Percentiles rank a stretch among this genome's conserved stretches.
Conservation (phyloP, 2,888 invertebrate species). For the Lithodes maja region DNA sequence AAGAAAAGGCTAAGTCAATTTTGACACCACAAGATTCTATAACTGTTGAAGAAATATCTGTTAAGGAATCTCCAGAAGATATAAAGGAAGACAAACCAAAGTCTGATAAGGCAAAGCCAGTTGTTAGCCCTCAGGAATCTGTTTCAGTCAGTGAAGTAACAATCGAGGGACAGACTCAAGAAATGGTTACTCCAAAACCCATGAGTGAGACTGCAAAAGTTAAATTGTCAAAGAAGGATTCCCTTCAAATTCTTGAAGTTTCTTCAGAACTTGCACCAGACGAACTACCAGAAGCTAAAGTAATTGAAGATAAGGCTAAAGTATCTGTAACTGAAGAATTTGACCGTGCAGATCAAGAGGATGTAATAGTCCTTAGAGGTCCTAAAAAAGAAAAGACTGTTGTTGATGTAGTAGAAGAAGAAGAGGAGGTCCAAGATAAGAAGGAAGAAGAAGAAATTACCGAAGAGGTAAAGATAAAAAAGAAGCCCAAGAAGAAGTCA, state of each 20-base stretch:
- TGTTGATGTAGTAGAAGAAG: conserved; percentile 65
- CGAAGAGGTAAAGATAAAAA: conserved; percentile 38
- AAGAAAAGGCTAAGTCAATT: conserved; percentile 36
- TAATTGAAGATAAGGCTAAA: conserved; percentile 50
- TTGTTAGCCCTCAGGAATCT: conserved; percentile 51
- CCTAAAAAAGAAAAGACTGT: conserved; percentile 53
- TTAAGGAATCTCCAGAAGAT: conserved; percentile 40
- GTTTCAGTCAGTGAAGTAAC: conserved; percentile 55
- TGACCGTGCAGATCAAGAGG: conserved; percentile 69
- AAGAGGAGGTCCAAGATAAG: conserved; percentile 65
- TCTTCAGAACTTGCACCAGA: conserved; percentile 58
- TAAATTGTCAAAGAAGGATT: conserved; percentile 48
- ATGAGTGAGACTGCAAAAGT: conserved; percentile 46
- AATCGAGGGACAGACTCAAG: conserved; percentile 57
- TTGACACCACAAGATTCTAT: conserved; percentile 37
- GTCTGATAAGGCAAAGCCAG: conserved; percentile 41
- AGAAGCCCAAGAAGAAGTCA: conserved; percentile 35
- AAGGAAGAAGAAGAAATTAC: conserved; percentile 26
- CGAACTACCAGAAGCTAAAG: conserved; percentile 42
- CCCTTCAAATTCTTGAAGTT: conserved; percentile 49
- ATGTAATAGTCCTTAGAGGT: conserved; percentile 68
- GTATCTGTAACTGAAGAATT: conserved; percentile 57
- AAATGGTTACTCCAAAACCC: conserved; percentile 40
- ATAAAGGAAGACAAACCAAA: conserved; percentile 45
- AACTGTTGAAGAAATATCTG: conserved; percentile 41